Base-by-base conservation (phyloP, 2,797 vertebrate species). In the Podarcis lilfordi region DNA sequence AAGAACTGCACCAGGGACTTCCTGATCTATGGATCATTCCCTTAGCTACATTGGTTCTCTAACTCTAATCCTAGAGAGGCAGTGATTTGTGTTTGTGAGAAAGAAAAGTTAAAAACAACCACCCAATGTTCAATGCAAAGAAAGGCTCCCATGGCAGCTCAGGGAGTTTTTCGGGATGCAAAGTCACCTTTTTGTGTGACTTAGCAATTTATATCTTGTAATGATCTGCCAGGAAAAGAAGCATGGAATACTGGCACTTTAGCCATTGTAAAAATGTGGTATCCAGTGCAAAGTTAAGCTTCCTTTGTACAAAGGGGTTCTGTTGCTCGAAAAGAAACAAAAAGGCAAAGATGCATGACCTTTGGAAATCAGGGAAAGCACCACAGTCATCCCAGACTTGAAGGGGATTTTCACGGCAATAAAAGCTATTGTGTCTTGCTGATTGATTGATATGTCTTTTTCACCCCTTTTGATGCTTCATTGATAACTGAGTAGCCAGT, bases 331-430 rank as follows among this genome's bases (percentile, higher is more conserved):
- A 89, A 43, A 61, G 35, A 78, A 17, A 55, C 35, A 35, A 43
- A 64, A 35, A 11, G 19, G 80, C 80, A 76, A 23, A 68, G 40
- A 68, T n/a, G n/a, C 82, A 32, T 85, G 55, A 66, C 19, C 21
- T 91, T 80, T 74, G 8, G 80, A 79, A 84, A 50, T 68, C 45
- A 66, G n/a, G 64, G 69, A 89, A 91, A 89, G 17, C 37, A 84
- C 19, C 1, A 7, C 66, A 61, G 71, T 23, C 32, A 15, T 27
- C 68, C 76, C 69, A 72, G 0, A 0, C 4, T 6, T 76, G 50
- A 74, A 80, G 66, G 32, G 32, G 50, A 71, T 84, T 61, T 79
- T 71, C 76, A 32, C n/a, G 74, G 71, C 23, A 86, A 82, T 15
- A 82, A 88, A 61, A 29, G 82, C 55, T 50, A 50, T 80, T 84